These are phyloP conservation scores for Anarhynchus alexandrinus DNA, from an alignment of 2,113 vertebrate species.

Conservation along the genomic window DNA sequence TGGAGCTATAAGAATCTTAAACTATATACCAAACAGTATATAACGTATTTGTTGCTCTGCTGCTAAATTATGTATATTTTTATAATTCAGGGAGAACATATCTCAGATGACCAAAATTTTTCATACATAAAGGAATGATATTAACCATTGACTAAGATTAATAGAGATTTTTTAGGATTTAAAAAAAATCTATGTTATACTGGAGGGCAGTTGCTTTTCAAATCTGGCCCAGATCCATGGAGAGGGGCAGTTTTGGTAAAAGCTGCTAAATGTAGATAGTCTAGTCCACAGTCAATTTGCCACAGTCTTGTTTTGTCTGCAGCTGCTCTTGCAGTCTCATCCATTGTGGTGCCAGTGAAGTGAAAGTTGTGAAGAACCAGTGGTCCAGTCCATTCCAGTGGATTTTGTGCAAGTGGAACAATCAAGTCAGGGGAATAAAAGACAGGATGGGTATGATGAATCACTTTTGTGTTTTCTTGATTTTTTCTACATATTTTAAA, in stretches of 20 bases:
- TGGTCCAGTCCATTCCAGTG: neutral
- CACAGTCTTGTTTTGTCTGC: neutral
- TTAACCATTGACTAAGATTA: neutral
- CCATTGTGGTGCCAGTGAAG: neutral
- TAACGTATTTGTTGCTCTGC: neutral
- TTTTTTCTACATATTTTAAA: neutral
- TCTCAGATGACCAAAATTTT: neutral
- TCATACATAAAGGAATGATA: neutral
- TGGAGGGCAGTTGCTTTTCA: neutral
- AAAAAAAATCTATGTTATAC: neutral
- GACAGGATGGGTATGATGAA: neutral
- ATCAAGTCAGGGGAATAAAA: neutral
- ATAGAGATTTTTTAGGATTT: neutral
- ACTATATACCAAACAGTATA: neutral
- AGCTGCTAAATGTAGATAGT: neutral
- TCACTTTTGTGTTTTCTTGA: neutral
- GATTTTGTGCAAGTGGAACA: neutral
- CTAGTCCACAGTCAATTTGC: neutral
- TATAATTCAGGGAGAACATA: neutral
- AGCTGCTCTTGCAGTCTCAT: neutral
- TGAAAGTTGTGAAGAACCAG: neutral
- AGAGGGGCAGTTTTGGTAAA: neutral
- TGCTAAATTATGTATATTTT: neutral
- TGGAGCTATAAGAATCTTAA: neutral
- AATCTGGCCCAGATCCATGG: neutral